A percentile compares a stretch with the other conserved stretches of the same genome.
Conservation (phyloP, 2,888 invertebrate genomes). For the Diplazon laetatorius region DNA sequence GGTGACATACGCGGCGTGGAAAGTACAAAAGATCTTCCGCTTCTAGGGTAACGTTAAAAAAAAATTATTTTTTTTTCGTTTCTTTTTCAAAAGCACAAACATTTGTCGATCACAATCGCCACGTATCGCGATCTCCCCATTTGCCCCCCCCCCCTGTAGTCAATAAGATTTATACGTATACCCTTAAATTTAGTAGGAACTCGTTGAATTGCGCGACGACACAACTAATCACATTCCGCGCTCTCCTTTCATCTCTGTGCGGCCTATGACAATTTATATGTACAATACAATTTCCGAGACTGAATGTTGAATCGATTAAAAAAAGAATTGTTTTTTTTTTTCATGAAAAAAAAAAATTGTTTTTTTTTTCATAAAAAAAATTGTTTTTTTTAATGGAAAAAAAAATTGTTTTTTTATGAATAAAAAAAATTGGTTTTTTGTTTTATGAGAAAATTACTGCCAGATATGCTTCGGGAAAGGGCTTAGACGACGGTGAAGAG, state of each 20-base stretch:
- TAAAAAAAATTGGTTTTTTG: neutral
- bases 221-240: constrained; percentile 1
- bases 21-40: constrained; percentile 77
- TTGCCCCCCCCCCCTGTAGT: constrained; percentile 20
- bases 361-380: no score
- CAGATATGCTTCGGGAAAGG: constrained; percentile 35
- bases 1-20: constrained; percentile 69
- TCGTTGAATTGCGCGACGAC: constrained; percentile 13
- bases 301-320: neutral
- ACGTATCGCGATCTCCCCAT: constrained; percentile 21
- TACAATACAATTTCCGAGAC: neutral
- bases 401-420: no score
- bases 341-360: no score
- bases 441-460: constrained; percentile 40
- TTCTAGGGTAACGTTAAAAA: constrained; percentile 31
- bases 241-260: constrained; percentile 4
- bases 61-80: no score
- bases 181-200: constrained; percentile 16
- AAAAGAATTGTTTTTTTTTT: no score
- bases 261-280: constrained; percentile 6
- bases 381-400: no score
- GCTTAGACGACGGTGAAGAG: constrained; percentile 2
- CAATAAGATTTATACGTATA: constrained; percentile 11
- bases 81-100: constrained; percentile 40
- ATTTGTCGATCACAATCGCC: constrained; percentile 47